These are phyloP conservation scores for Cynopterus brachyotis DNA, from an alignment of 2,113 vertebrate species.

Conservation along the genomic window DNA sequence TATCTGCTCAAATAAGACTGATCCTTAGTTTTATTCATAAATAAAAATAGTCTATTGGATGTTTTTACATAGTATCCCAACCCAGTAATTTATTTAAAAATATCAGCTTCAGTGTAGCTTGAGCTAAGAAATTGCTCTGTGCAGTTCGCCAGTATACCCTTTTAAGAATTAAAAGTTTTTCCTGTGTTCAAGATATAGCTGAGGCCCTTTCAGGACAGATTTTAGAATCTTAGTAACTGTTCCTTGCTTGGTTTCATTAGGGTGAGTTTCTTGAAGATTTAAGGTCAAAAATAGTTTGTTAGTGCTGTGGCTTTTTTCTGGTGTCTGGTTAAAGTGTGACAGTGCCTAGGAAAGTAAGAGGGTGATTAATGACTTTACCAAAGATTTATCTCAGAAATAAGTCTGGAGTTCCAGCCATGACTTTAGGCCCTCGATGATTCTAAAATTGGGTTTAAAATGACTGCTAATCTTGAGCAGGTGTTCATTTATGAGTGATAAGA, in stretches of 20 bases:
- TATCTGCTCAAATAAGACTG: slow-evolving; percentile 15
- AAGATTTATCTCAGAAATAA: slow-evolving; percentile 7
- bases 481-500: background rate
- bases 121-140: background rate
- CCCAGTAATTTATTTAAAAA: background rate
- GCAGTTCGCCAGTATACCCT: background rate
- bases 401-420: background rate
- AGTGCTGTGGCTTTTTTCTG: background rate
- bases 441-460: background rate
- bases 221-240: background rate
- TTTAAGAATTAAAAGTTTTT: background rate
- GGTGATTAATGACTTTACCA: background rate
- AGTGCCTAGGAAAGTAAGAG: background rate
- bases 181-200: background rate
- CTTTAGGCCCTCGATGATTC: background rate
- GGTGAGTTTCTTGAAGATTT: background rate
- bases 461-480: background rate
- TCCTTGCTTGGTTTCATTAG: background rate
- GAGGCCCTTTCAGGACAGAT: background rate
- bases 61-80: background rate
- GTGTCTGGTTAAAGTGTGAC: background rate
- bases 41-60: background rate
- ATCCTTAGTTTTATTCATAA: slow-evolving; percentile 22
- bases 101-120: background rate
- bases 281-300: background rate